Evolutionary conservation across 2,888 invertebrate genomes (phyloP).

Genomic region (Drosophila subsilvestris): DNA sequence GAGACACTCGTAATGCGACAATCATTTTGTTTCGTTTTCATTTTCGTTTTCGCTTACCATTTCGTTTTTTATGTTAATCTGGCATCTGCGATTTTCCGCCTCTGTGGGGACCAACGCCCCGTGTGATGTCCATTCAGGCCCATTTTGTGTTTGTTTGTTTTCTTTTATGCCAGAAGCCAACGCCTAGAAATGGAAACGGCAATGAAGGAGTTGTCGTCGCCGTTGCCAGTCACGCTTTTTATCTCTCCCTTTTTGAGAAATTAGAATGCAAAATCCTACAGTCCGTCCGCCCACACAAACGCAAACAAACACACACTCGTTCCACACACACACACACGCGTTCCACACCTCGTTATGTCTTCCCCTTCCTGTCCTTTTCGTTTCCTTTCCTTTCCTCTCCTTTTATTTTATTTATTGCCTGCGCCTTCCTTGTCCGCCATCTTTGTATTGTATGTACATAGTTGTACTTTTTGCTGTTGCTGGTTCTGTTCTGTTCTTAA

Average conservation of each 20-base stretch:
- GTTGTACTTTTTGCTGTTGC: conserved; percentile 8
- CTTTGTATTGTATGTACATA: conserved; percentile 19
- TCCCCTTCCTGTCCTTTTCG: background rate
- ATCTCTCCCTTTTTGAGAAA: conserved; percentile 49
- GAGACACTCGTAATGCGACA: conserved; percentile 1
- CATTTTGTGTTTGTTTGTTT: conserved; percentile 15
- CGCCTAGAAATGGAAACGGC: conserved; percentile 56
- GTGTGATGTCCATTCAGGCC: conserved; percentile 16
- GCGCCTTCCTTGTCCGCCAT: conserved; percentile 29
- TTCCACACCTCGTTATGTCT: conserved; percentile 19
- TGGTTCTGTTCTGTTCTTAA: conserved; percentile 40
- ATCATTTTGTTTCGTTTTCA: conserved; percentile 31
- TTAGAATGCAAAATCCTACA: conserved; percentile 54
- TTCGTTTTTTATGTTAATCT: conserved; percentile 66
- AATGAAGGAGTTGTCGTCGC: conserved; percentile 47
- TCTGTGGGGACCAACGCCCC: conserved; percentile 55
- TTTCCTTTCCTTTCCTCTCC: background rate
- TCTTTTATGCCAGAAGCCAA: conserved; percentile 51
- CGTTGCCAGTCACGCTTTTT: conserved; percentile 45
- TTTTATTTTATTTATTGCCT: conserved; percentile 20
- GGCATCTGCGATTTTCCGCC: conserved; percentile 70
- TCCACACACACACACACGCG: conserved; percentile 2
- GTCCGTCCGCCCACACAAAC: conserved; percentile 2
- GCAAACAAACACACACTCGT: background rate
- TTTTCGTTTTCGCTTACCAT: conserved; percentile 50